Evolutionary conservation across 2,113 vertebrate species (phyloP).

Genomic region (Pseudolaguvia tuberculata): DNA sequence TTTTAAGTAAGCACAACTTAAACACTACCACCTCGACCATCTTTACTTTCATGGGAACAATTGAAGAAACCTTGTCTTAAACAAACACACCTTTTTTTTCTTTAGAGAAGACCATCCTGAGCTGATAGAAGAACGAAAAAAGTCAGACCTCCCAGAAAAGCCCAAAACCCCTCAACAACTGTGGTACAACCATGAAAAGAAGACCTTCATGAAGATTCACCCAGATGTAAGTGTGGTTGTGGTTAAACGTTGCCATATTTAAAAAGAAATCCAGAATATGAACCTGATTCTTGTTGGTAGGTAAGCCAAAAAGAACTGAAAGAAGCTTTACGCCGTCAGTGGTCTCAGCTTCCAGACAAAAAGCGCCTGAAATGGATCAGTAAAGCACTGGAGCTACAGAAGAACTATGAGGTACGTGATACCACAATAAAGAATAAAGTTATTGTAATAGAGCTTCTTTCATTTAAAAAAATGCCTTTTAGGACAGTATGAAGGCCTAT

Average conservation of each 20-base stretch:
- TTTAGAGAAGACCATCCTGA: slow-evolving; percentile 72
- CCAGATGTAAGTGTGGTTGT: slow-evolving; percentile 60
- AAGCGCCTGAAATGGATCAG: slow-evolving; percentile 77
- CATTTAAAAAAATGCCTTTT: neutral
- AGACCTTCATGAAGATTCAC: slow-evolving; percentile 73
- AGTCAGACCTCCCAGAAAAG: slow-evolving; percentile 73
- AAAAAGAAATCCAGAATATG: neutral
- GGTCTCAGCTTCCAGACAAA: slow-evolving; percentile 75
- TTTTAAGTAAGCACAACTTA: slow-evolving; percentile 63
- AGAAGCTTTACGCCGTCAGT: slow-evolving; percentile 72
- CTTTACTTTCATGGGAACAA: neutral
- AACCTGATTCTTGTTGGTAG: slow-evolving; percentile 44
- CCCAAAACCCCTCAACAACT: slow-evolving; percentile 76
- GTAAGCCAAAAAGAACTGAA: slow-evolving; percentile 76
- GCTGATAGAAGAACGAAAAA: slow-evolving; percentile 71
- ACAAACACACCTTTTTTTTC: neutral
- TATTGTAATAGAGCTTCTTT: neutral
- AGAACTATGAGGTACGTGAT: slow-evolving; percentile 66
- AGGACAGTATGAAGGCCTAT: slow-evolving; percentile 69
- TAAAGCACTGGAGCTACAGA: slow-evolving; percentile 77
- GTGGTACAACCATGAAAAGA: slow-evolving; percentile 79
- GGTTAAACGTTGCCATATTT: neutral
- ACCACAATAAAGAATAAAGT: neutral
- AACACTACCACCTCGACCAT: too few relatives aligned
- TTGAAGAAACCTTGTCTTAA: neutral